Percentiles rank a stretch among this genome's conserved stretches.
phyloP scores from a whole-genome alignment of 2,113 vertebrate species.

The Pseudorasbora parva region DNA sequence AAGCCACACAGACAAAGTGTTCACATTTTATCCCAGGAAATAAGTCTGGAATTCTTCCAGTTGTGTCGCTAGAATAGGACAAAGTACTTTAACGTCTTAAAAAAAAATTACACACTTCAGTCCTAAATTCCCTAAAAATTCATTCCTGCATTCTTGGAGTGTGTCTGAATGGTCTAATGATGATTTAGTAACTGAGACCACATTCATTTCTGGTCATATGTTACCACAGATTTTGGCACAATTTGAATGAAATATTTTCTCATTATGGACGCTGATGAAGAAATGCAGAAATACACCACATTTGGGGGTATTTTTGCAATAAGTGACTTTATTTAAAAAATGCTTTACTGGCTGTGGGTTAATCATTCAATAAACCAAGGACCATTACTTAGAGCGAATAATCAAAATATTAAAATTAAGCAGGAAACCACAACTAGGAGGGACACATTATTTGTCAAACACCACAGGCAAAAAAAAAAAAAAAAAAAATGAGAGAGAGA shows the following conservation, averaged over 20 bases:
- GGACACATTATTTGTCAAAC: slow-evolving; percentile 51
- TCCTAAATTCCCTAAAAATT: background rate
- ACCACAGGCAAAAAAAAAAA: background rate
- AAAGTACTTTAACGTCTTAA: background rate
- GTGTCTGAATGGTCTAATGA: slow-evolving; percentile 1
- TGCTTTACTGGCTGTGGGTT: background rate
- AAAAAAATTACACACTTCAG: background rate
- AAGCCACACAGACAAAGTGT: background rate
- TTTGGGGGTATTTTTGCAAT: slow-evolving; percentile 19
- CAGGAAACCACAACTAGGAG: slow-evolving; percentile 36
- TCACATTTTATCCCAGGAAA: background rate
- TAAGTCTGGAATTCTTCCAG: background rate
- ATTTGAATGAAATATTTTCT: slow-evolving; percentile 21
- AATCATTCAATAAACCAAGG: background rate
- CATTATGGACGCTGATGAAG: background rate
- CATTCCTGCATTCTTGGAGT: background rate
- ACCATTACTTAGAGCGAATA: slow-evolving; percentile 39
- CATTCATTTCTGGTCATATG: slow-evolving; percentile 12
- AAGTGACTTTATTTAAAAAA: slow-evolving; percentile 33
- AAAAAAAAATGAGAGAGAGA: background rate
- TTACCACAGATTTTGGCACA: slow-evolving; percentile 13
- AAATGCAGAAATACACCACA: background rate
- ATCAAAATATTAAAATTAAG: slow-evolving; percentile 48
- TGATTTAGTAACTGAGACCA: slow-evolving; percentile 9
- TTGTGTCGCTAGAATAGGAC: background rate